A percentile compares a stretch with the other conserved stretches of the same genome.
Evolutionary conservation across 2,797 vertebrate genomes (phyloP).

Genomic region (Parambassis ranga): DNA sequence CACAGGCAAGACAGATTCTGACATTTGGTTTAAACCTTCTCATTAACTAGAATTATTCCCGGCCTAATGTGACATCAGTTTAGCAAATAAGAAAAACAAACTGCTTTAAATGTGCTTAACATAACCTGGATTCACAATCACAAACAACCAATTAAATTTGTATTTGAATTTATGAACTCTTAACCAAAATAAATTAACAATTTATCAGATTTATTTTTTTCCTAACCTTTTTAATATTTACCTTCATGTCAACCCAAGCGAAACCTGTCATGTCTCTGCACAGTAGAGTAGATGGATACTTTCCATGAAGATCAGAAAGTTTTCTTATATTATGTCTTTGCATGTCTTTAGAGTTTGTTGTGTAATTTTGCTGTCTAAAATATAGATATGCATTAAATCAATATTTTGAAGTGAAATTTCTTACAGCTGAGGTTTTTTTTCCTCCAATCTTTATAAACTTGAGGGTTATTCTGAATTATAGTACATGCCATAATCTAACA

Average conservation of each 20-base stretch:
- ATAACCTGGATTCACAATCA: background rate
- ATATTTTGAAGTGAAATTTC: background rate
- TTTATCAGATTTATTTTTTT: background rate
- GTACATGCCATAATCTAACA: conserved; percentile 57
- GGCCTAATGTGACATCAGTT: background rate
- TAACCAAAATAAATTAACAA: too few relatives aligned
- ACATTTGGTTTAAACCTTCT: too few relatives aligned
- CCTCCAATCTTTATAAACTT: conserved; percentile 2
- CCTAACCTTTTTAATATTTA: background rate
- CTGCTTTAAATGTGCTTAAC: too few relatives aligned
- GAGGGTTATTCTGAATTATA: conserved; percentile 42
- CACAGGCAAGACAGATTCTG: background rate
- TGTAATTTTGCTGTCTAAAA: background rate
- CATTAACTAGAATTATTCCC: background rate
- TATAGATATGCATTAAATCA: background rate
- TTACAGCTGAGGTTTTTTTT: background rate
- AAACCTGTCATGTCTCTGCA: too few relatives aligned
- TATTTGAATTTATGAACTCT: background rate
- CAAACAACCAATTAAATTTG: background rate
- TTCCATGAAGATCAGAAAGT: too few relatives aligned
- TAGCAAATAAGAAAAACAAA: too few relatives aligned
- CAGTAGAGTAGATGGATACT: too few relatives aligned
- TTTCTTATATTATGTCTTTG: background rate
- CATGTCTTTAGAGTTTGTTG: background rate
- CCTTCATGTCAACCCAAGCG: too few relatives aligned